These are phyloP conservation scores for Ardeotis arabs DNA, from an alignment of 2,113 vertebrate genomes.

Conservation along the genomic window DNA sequence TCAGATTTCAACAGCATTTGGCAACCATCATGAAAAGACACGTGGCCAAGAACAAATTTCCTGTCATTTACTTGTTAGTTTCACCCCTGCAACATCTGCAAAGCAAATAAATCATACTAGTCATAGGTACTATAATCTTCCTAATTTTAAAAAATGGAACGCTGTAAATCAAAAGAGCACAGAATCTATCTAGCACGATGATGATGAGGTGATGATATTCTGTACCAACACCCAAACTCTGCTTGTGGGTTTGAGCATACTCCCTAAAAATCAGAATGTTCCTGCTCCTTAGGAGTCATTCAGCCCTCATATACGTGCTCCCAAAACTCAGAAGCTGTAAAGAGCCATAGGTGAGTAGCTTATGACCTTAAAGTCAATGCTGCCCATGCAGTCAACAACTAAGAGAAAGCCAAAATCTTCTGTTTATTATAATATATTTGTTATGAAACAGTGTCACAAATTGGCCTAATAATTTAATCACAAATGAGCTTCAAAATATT, in stretches of 20 bases:
- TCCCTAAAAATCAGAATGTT: neutral
- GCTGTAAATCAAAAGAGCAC: neutral
- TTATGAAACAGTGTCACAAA: neutral
- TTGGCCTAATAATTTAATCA: neutral
- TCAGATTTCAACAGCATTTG: neutral
- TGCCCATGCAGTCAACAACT: neutral
- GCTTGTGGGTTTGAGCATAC: neutral
- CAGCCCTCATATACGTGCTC: neutral
- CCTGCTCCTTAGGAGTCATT: neutral
- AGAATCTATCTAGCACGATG: neutral
- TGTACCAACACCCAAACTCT: neutral
- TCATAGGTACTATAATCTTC: neutral
- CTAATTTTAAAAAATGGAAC: neutral
- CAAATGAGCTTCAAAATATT: neutral
- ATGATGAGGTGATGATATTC: neutral
- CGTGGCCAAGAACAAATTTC: neutral
- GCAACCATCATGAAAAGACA: neutral
- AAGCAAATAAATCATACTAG: neutral
- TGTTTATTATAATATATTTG: neutral
- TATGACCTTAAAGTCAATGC: neutral
- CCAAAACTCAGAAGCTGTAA: neutral
- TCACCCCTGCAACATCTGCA: neutral
- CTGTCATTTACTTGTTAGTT: neutral
- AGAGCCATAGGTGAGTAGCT: neutral
- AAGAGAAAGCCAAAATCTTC: neutral